phyloP scores from a whole-genome alignment of 2,888 invertebrate genomes.

The Podotricha telesiphe region DNA sequence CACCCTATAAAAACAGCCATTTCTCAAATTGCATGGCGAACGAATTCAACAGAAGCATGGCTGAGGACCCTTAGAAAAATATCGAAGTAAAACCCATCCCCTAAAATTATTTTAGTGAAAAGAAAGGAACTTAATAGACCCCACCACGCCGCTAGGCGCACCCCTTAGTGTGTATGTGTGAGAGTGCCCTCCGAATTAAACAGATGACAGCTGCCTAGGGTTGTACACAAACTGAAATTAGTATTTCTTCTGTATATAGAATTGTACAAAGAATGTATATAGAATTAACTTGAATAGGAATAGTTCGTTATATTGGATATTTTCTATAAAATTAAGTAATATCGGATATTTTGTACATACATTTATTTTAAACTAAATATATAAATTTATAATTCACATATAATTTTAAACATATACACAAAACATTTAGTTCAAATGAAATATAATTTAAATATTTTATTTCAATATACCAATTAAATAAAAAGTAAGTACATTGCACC shows the following conservation, averaged over 20 bases:
- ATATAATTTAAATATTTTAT: not conserved
- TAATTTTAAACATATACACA: too few species aligned
- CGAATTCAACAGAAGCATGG: conserved; percentile 69
- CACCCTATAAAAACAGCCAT: conserved; percentile 64
- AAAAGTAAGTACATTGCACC: conserved; percentile 47
- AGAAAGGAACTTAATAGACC: conserved; percentile 84
- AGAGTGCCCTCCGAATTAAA: conserved; percentile 70
- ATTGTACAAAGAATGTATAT: too few species aligned
- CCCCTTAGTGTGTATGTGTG: conserved; percentile 63
- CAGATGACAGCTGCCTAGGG: conserved; percentile 68
- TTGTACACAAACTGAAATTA: not conserved
- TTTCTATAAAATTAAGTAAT: too few species aligned
- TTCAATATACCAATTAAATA: not conserved
- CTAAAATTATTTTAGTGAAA: conserved; percentile 84
- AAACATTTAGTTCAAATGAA: not conserved
- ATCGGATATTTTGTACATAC: too few species aligned
- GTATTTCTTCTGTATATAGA: too few species aligned
- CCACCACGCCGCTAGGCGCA: conserved; percentile 75
- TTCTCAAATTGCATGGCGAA: conserved; percentile 71
- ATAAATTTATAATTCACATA: too few species aligned
- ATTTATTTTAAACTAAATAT: too few species aligned
- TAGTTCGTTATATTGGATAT: too few species aligned
- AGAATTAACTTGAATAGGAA: too few species aligned
- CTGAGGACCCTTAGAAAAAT: conserved; percentile 71
- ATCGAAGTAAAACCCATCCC: conserved; percentile 82